phyloP scores from a whole-genome alignment of 1,140 invertebrate species.

The Gonioctena quinquepunctata region DNA sequence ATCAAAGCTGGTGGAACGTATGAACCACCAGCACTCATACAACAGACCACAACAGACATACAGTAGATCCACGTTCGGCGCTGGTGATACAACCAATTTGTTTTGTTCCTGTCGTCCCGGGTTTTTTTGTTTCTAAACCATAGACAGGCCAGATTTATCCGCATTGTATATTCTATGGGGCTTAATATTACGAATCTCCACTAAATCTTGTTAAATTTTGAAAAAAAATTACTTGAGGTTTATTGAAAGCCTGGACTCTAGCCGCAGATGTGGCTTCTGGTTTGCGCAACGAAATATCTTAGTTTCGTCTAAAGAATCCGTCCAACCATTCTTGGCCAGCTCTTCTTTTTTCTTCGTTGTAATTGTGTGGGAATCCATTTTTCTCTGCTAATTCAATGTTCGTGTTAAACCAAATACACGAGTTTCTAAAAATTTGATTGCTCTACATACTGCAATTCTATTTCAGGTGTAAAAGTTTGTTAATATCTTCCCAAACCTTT shows the following conservation, averaged over 20 bases:
- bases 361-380: slow-evolving; percentile 6
- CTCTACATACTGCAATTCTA: background rate
- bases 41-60: slow-evolving; percentile 48
- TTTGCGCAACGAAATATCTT: slow-evolving; percentile 46
- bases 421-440: background rate
- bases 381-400: slow-evolving; percentile 1
- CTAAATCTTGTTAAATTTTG: too few relatives aligned
- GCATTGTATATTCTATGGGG: slow-evolving; percentile 47
- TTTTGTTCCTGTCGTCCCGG: slow-evolving; percentile 44
- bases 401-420: background rate
- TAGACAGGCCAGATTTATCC: slow-evolving; percentile 42
- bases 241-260: slow-evolving; percentile 24
- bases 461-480: background rate
- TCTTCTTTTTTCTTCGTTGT: slow-evolving; percentile 16
- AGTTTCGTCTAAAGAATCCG: slow-evolving; percentile 48
- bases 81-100: slow-evolving; percentile 43
- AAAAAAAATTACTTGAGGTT: slow-evolving; percentile 25
- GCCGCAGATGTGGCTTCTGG: slow-evolving; percentile 36
- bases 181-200: too few relatives aligned
- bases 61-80: slow-evolving; percentile 49
- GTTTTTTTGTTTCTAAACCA: slow-evolving; percentile 46
- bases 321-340: slow-evolving; percentile 48
- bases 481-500: background rate
- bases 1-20: slow-evolving; percentile 49
- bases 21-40: slow-evolving; percentile 45